Conservation (phyloP, 1,140 invertebrate genomes). For the Homalodisca vitripennis region DNA sequence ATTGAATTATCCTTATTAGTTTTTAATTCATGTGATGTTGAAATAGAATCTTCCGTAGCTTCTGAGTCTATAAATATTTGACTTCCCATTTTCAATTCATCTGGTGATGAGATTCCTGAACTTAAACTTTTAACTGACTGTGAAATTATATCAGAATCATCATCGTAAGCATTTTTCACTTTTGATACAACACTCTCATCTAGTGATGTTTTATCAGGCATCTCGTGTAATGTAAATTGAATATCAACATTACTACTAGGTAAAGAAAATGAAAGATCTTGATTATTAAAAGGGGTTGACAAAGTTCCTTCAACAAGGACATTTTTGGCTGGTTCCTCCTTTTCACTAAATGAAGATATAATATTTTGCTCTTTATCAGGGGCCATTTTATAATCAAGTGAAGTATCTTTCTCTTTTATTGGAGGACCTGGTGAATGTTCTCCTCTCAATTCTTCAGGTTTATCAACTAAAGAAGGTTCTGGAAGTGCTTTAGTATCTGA, state of each 20-base stretch:
- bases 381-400: not conserved
- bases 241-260: not conserved
- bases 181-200: not conserved
- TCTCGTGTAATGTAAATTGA: not conserved
- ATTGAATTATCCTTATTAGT: not conserved
- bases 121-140: not conserved
- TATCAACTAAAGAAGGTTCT: not conserved
- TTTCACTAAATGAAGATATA: not conserved
- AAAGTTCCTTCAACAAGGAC: not conserved
- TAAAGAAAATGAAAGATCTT: not conserved
- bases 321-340: not conserved
- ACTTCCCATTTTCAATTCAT: not conserved
- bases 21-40: not conserved
- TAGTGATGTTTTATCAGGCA: slow-evolving; percentile 1
- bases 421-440: slow-evolving; percentile 24
- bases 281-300: not conserved
- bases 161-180: too few species aligned
- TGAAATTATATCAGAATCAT: not conserved
- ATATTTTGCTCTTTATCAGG: not conserved
- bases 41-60: not conserved
- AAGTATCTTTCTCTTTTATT: not conserved
- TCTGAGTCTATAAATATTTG: slow-evolving; percentile 10
- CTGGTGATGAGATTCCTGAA: not conserved
- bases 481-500: slow-evolving; percentile 9
- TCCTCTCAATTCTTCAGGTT: slow-evolving; percentile 16